Conservation (phyloP, 2,797 vertebrate species). For the Benthosema pterotum region DNA sequence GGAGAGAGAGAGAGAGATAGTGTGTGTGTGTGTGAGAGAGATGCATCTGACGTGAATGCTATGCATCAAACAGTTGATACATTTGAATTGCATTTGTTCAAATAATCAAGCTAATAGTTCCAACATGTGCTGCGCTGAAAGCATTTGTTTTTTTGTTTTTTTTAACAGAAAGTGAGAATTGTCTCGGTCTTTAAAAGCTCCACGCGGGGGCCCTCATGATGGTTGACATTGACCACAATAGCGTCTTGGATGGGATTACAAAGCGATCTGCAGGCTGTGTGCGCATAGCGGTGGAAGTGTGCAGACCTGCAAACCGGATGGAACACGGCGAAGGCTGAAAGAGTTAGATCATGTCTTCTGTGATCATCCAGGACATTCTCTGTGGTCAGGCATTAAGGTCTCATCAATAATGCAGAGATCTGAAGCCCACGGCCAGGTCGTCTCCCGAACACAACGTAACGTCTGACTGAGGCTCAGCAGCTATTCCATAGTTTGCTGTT, state of each 20-base stretch:
- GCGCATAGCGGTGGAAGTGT: slow-evolving; percentile 19
- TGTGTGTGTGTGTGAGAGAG: too few relatives aligned
- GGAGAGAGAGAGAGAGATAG: slow-evolving; percentile 5
- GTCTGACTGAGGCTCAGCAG: slow-evolving; percentile 64
- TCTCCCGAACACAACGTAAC: slow-evolving; percentile 60
- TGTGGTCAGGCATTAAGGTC: slow-evolving; percentile 62
- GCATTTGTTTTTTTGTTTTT: background rate
- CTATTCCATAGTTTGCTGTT: slow-evolving; percentile 50
- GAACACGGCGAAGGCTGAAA: slow-evolving; percentile 42
- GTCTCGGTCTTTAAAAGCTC: slow-evolving; percentile 31
- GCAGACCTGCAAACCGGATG: slow-evolving; percentile 45
- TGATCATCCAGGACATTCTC: slow-evolving; percentile 63
- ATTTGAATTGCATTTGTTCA: slow-evolving; percentile 50
- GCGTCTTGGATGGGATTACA: slow-evolving; percentile 50
- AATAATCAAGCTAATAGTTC: slow-evolving; percentile 51
- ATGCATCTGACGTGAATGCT: slow-evolving; percentile 58
- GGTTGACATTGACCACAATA: slow-evolving; percentile 54
- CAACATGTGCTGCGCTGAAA: slow-evolving; percentile 54
- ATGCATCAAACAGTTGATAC: slow-evolving; percentile 36
- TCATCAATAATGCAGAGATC: slow-evolving; percentile 68
- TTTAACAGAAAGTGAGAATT: slow-evolving; percentile 20
- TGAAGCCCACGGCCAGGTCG: slow-evolving; percentile 52
- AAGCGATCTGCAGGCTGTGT: slow-evolving; percentile 52
- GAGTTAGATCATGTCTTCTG: slow-evolving; percentile 71
- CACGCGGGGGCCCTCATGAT: slow-evolving; percentile 20